Evolutionary conservation across 2,113 vertebrate species (phyloP).

Genomic region (Rafetus swinhoei): DNA sequence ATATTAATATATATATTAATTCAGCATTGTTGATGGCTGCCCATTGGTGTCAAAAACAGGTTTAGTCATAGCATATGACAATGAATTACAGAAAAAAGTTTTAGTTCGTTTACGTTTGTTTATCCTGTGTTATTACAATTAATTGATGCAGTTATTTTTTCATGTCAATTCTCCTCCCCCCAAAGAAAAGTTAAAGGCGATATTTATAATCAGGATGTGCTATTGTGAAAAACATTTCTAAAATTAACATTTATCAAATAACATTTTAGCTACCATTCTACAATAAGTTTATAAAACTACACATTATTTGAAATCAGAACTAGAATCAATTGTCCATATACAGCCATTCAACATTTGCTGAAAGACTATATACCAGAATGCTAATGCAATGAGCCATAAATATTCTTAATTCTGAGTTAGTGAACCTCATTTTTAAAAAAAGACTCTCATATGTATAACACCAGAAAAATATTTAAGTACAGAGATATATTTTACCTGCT

Average conservation of each 20-base stretch:
- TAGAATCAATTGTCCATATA: not conserved
- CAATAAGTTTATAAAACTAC: not conserved
- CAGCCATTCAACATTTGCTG: not conserved
- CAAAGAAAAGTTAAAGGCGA: not conserved
- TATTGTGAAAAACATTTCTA: not conserved
- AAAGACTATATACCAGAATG: not conserved
- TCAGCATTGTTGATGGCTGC: not conserved
- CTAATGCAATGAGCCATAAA: not conserved
- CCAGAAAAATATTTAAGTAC: not conserved
- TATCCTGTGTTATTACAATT: not conserved
- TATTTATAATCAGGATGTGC: not conserved
- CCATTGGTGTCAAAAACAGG: not conserved
- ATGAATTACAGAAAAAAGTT: not conserved
- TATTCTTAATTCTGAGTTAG: not conserved
- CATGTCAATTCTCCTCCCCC: not conserved
- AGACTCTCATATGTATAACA: rapidly evolving
- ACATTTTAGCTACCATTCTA: not conserved
- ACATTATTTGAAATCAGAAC: not conserved
- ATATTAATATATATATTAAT: not conserved
- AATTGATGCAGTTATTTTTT: not conserved
- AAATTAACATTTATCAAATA: not conserved
- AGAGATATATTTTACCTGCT: constrained; percentile 86
- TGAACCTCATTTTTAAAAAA: not conserved
- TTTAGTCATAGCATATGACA: not conserved
- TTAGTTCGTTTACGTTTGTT: not conserved